These are phyloP conservation scores for Grammomys surdaster DNA, from an alignment of 2,113 vertebrate genomes.

Conservation along the genomic window DNA sequence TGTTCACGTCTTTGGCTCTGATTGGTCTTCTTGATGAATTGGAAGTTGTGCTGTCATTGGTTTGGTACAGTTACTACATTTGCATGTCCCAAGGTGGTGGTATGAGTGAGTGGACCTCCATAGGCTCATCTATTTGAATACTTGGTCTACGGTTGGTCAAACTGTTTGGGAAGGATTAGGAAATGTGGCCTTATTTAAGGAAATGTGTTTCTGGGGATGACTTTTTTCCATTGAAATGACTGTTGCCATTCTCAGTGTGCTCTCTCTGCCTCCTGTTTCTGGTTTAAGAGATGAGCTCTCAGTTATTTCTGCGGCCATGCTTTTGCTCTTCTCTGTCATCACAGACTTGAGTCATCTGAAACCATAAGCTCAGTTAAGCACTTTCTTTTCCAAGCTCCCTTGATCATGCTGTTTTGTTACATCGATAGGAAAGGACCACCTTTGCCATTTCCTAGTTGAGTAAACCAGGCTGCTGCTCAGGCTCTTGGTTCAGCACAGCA, in stretches of 20 bases:
- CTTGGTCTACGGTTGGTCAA: neutral
- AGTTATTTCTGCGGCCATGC: neutral
- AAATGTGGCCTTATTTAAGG: neutral
- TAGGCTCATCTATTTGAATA: neutral
- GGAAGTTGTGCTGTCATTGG: neutral
- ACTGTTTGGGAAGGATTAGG: neutral
- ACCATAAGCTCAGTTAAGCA: neutral
- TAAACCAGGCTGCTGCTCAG: neutral
- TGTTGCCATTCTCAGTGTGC: neutral
- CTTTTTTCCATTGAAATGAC: neutral
- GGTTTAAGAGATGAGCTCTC: neutral
- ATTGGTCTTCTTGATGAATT: neutral
- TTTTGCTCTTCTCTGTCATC: neutral
- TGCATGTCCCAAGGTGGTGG: neutral
- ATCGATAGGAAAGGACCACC: neutral
- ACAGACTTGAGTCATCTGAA: neutral
- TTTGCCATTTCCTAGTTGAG: neutral
- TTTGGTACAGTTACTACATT: neutral
- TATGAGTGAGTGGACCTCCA: neutral
- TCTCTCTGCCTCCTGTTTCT: neutral
- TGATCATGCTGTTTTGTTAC: neutral
- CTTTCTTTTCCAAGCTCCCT: neutral
- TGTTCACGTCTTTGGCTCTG: neutral
- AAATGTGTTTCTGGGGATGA: neutral
- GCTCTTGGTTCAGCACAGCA: neutral